Conservation (phyloP, 2,888 invertebrate genomes). For the Leptogaster cylindrica region DNA sequence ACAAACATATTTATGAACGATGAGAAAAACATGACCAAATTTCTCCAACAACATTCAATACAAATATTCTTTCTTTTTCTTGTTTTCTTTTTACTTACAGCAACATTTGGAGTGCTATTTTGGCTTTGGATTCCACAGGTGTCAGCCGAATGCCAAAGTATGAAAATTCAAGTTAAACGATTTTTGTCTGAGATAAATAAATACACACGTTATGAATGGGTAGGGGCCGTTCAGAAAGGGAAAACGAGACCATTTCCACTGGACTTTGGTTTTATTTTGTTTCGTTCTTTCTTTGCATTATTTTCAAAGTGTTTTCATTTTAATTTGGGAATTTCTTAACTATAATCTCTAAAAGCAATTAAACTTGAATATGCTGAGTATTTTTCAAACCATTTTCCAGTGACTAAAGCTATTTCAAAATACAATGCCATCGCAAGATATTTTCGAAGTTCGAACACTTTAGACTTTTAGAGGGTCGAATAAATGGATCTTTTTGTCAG, state of each 20-base stretch:
- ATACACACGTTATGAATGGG: slow-evolving; percentile 17
- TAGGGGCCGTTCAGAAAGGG: slow-evolving; percentile 18
- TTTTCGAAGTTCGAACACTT: too few species aligned
- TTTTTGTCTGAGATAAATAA: slow-evolving; percentile 50
- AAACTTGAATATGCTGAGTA: too few species aligned
- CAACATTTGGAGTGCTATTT: slow-evolving; percentile 61
- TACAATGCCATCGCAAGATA: too few species aligned
- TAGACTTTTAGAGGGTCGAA: too few species aligned
- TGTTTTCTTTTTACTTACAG: slow-evolving; percentile 57
- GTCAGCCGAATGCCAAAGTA: slow-evolving; percentile 70
- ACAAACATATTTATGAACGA: slow-evolving; percentile 11
- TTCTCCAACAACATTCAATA: slow-evolving; percentile 14
- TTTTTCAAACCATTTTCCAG: too few species aligned
- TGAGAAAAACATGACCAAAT: slow-evolving; percentile 17
- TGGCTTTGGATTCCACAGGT: slow-evolving; percentile 63
- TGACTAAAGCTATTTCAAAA: too few species aligned
- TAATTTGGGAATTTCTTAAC: too few species aligned
- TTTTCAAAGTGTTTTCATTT: too few species aligned
- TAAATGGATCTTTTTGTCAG: too few species aligned
- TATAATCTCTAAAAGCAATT: too few species aligned
- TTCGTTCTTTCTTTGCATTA: background rate
- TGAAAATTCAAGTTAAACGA: slow-evolving; percentile 55
- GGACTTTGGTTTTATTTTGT: too few species aligned
- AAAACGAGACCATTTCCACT: slow-evolving; percentile 35
- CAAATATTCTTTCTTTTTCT: slow-evolving; percentile 54